Percentiles rank a stretch among this genome's conserved stretches.
These are phyloP conservation scores for Hermaeophaga mercurialis DNA, from an alignment of 2,888 invertebrate species.

Conservation along the genomic window DNA sequence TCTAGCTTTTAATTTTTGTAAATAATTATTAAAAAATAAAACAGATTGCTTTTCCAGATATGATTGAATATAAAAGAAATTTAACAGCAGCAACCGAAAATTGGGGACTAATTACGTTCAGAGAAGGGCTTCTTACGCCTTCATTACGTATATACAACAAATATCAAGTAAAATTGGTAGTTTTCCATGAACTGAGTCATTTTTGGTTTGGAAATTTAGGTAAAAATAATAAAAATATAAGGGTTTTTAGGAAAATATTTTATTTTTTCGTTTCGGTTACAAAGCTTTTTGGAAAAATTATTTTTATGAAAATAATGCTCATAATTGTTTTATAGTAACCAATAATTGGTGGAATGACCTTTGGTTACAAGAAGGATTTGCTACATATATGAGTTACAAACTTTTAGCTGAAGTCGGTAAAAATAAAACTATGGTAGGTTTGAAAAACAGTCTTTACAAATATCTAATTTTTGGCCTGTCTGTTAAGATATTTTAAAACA, in stretches of 20 bases:
- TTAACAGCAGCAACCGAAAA: slow-evolving; percentile 44
- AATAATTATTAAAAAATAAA: no score
- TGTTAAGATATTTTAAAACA: no score
- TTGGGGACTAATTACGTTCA: slow-evolving; percentile 47
- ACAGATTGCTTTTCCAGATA: slow-evolving; percentile 45
- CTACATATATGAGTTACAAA: slow-evolving; percentile 43
- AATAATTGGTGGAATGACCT: slow-evolving; percentile 48
- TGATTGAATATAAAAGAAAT: slow-evolving; percentile 44
- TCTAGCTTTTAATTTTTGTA: no score
- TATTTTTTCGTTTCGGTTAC: no score
- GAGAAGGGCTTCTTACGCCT: slow-evolving; percentile 37
- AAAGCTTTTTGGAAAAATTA: no score
- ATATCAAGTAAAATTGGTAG: slow-evolving; percentile 35
- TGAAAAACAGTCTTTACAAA: background rate
- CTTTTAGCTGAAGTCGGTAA: slow-evolving; percentile 23
- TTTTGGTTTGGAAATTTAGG: slow-evolving; percentile 50
- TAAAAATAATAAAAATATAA: slow-evolving; percentile 21
- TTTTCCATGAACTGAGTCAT: slow-evolving; percentile 46
- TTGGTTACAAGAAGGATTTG: slow-evolving; percentile 48
- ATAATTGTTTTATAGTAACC: slow-evolving; percentile 47
- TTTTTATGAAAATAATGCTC: no score
- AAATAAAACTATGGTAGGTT: slow-evolving; percentile 15
- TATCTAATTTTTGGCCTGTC: no score
- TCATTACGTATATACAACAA: slow-evolving; percentile 29
- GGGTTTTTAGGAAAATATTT: background rate